Evolutionary conservation across 2,797 vertebrate species (phyloP), one percentile per base, ranked within the genome.

Genomic region (Sebastes oblongus): DNA sequence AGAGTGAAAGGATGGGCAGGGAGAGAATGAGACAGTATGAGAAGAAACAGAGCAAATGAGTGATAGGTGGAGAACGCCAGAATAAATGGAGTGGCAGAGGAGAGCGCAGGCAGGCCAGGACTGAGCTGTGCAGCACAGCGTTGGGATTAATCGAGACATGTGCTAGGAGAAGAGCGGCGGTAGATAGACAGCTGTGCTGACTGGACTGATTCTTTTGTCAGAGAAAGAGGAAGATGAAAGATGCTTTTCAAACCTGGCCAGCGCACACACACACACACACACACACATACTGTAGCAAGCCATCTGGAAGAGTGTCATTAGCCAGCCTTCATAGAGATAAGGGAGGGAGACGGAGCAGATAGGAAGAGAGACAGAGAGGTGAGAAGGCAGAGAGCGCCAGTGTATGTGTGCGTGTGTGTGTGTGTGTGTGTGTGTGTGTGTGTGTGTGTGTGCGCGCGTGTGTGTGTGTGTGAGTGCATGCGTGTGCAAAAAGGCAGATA

Each of bases 241-340:
- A 86, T 82, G 81, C 78, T 85, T 90, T 87, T 88, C 79, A 91
- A 88, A 87, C 80, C 75, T 84, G 70, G 80, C 86, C 89, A 87
- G 68, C 60, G 84, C 50, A 60, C 29, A 64, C 29, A 36, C 82
- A 69, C 80, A 64, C 86, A 39, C 66, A 76, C 69, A 71, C 50
- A 65, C 25, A 36, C 66, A 86, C 82, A 69, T 59, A 69, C 64
- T 75, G 61, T 16, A 24, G 78, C 73, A 66, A 82, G 86, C 86
- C 91, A 93, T 92, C 92, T 94, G 93, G 89, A 92, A 77, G 61
- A 83, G 79, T 73, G 72, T 90, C 86, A 91, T 91, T 89, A 92
- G 73, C 66, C 72, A 79, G 83, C 66, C 71, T 78, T 83, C 66
- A 76, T 77, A 84, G 32, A 84, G 78, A 84, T 46, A 70, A 70